These are phyloP conservation scores for Hylaea fasciaria DNA, from an alignment of 2,888 invertebrate genomes.

Conservation along the genomic window DNA sequence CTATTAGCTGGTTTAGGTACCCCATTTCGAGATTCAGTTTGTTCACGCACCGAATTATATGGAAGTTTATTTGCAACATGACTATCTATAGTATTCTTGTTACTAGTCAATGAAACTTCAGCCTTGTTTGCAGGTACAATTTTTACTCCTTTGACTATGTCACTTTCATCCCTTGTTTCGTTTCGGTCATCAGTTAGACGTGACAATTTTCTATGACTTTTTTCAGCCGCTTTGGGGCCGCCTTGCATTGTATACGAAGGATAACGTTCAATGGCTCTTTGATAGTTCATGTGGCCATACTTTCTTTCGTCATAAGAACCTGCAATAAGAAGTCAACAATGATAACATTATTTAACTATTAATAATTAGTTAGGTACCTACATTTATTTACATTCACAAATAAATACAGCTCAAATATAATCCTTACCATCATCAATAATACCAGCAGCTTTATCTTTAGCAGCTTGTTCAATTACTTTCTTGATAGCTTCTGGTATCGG, in stretches of 20 bases:
- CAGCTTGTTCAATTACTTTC: conserved; percentile 66
- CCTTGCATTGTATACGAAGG: conserved; percentile 6
- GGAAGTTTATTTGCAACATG: no score
- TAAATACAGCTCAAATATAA: not conserved
- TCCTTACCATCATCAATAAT: conserved; percentile 68
- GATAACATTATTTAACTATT: not conserved
- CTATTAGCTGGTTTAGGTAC: not conserved
- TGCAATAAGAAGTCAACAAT: conserved; percentile 42
- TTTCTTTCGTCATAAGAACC: conserved; percentile 71
- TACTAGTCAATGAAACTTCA: not conserved
- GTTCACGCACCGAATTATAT: not conserved
- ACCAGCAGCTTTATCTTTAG: conserved; percentile 61
- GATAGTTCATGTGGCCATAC: conserved; percentile 68
- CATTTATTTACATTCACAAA: not conserved
- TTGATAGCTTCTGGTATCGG: conserved; percentile 72
- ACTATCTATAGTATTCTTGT: not conserved
- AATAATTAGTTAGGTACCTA: no score
- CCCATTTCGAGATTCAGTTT: not conserved
- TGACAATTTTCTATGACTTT: not conserved
- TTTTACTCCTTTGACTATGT: not conserved
- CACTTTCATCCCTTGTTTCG: not conserved
- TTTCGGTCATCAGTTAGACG: not conserved
- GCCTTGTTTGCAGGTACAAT: not conserved
- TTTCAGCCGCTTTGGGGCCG: not conserved
- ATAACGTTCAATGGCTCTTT: conserved; percentile 38